Evolutionary conservation across 2,888 invertebrate species (phyloP).

Genomic region (Seira ritae): DNA sequence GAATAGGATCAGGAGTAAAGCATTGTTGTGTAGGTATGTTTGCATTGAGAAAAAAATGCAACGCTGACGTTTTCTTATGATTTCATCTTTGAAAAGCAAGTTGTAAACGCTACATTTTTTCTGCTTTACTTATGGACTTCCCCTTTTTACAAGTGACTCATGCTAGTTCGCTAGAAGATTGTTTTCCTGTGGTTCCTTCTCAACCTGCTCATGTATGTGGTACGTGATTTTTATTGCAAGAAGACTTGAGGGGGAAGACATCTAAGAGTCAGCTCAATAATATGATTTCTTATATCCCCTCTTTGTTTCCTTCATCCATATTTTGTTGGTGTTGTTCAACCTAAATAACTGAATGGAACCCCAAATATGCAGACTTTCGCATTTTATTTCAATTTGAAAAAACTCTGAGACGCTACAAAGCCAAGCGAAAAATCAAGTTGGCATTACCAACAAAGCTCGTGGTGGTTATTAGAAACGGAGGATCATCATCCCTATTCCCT

Average conservation of each 20-base stretch:
- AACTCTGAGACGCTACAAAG: background rate
- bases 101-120: background rate
- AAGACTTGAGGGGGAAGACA: slow-evolving; percentile 25
- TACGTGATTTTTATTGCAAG: slow-evolving; percentile 25
- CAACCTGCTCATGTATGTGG: slow-evolving; percentile 26
- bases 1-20: background rate
- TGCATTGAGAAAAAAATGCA: background rate
- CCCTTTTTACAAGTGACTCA: slow-evolving; percentile 35
- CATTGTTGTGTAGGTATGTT: background rate
- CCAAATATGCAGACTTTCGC: background rate
- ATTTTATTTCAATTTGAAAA: slow-evolving; percentile 1
- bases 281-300: background rate
- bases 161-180: slow-evolving; percentile 16
- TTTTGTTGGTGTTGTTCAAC: background rate
- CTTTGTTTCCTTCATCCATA: background rate
- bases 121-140: slow-evolving; percentile 19
- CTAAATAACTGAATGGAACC: background rate
- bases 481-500: slow-evolving; percentile 22
- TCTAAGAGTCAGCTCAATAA: no score
- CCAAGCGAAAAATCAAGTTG: background rate
- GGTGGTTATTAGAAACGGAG: background rate
- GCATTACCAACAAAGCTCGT: background rate
- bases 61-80: slow-evolving; percentile 6
- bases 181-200: slow-evolving; percentile 35
- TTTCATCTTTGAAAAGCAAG: slow-evolving; percentile 6